Percentiles rank a stretch among this genome's conserved stretches.
Evolutionary conservation across 2,888 invertebrate species (phyloP).

Genomic region (Drosophila acutilabella): DNA sequence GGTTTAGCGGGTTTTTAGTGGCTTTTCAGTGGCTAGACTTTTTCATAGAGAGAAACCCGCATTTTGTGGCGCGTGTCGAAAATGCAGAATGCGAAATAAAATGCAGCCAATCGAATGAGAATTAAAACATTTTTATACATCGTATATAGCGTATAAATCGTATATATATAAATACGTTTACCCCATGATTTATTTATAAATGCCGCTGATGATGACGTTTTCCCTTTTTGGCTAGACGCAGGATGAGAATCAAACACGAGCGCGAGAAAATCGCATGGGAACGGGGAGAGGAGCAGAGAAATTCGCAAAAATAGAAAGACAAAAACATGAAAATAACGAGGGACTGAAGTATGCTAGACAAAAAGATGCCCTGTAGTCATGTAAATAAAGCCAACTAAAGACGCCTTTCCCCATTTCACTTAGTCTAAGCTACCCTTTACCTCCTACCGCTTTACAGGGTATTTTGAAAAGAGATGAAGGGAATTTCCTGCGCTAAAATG

Average conservation of each 20-base stretch:
- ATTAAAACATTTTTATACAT: slow-evolving; percentile 31
- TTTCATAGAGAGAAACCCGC: slow-evolving; percentile 10
- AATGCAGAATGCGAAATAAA: slow-evolving; percentile 36
- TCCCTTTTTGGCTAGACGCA: background rate
- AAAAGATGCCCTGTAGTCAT: too few species aligned
- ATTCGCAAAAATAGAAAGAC: slow-evolving; percentile 10
- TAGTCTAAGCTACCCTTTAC: background rate
- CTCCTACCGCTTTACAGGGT: background rate
- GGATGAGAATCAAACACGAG: slow-evolving; percentile 51
- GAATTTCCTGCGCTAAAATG: slow-evolving; percentile 66
- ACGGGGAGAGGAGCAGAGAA: background rate
- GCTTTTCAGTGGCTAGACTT: slow-evolving; percentile 14
- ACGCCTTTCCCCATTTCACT: background rate
- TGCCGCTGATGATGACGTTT: slow-evolving; percentile 52
- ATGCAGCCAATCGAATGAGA: slow-evolving; percentile 38
- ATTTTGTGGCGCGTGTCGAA: slow-evolving; percentile 42
- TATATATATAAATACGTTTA: background rate
- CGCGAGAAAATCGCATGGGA: slow-evolving; percentile 4
- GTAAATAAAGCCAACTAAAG: too few species aligned
- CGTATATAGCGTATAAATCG: background rate
- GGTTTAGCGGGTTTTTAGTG: background rate
- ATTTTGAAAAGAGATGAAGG: slow-evolving; percentile 11
- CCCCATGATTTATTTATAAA: slow-evolving; percentile 69
- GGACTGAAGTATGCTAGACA: background rate
- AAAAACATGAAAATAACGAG: slow-evolving; percentile 1